Percentiles rank a stretch among this genome's conserved stretches.
phyloP scores from a whole-genome alignment of 1,140 invertebrate genomes.

The Conopomorpha cramerella region DNA sequence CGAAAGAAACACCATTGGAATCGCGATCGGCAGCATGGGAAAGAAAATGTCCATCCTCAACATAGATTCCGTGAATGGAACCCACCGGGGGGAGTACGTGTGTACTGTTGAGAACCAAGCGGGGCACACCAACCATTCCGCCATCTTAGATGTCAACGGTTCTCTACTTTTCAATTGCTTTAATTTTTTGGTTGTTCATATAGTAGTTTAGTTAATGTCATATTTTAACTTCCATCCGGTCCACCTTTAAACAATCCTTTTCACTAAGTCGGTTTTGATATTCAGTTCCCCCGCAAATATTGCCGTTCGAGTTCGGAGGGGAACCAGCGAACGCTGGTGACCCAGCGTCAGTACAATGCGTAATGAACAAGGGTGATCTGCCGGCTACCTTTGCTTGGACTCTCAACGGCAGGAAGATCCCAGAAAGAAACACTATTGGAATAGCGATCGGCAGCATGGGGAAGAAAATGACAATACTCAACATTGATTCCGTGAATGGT shows the following conservation, averaged over 20 bases:
- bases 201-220: conserved; percentile 20
- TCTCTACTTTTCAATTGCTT: conserved; percentile 28
- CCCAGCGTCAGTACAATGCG: conserved; percentile 63
- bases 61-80: conserved; percentile 66
- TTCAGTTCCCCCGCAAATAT: conserved; percentile 66
- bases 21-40: conserved; percentile 63
- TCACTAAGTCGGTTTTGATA: conserved; percentile 69
- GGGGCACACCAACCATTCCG: conserved; percentile 70
- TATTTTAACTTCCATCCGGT: conserved; percentile 57
- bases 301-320: conserved; percentile 67
- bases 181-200: conserved; percentile 10
- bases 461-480: conserved; percentile 51
- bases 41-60: conserved; percentile 69
- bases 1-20: conserved; percentile 48
- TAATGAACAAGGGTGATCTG: conserved; percentile 62
- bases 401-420: conserved; percentile 47
- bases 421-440: conserved; percentile 52
- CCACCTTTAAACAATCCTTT: conserved; percentile 69
- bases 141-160: conserved; percentile 71
- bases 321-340: conserved; percentile 72
- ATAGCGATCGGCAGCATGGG: conserved; percentile 48
- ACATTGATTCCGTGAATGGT: conserved; percentile 66
- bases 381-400: conserved; percentile 62
- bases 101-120: conserved; percentile 78
- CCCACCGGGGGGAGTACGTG: conserved; percentile 72